Percentiles rank a stretch among this genome's conserved stretches.
phyloP scores from a whole-genome alignment of 2,113 vertebrate species.

The Cinclus mexicanus region DNA sequence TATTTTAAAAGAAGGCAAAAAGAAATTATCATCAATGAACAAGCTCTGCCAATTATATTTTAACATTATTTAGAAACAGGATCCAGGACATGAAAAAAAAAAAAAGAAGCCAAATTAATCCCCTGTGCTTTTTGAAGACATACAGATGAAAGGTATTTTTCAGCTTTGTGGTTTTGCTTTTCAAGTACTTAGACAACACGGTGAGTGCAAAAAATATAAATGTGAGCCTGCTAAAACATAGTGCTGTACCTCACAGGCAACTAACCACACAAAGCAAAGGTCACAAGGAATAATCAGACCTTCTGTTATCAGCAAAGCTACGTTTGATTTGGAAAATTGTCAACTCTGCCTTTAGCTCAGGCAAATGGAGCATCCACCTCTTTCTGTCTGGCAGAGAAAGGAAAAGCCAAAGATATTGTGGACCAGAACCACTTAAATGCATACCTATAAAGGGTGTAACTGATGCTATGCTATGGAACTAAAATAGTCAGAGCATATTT shows the following conservation, averaged over 20 bases:
- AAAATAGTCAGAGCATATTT: constrained; percentile 50
- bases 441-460: constrained; percentile 52
- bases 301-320: constrained; percentile 60
- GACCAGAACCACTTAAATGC: constrained; percentile 36
- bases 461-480: constrained; percentile 55
- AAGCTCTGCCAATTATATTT: background rate
- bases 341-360: constrained; percentile 43
- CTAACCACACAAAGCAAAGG: constrained; percentile 53
- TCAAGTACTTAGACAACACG: background rate
- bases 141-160: background rate
- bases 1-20: constrained; percentile 6
- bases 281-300: constrained; percentile 53
- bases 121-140: constrained; percentile 11
- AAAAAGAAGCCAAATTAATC: constrained; percentile 36
- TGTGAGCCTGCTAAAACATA: background rate
- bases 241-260: background rate
- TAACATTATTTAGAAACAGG: constrained; percentile 3
- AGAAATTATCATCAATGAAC: background rate
- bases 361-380: constrained; percentile 29
- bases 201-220: background rate
- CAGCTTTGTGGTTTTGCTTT: constrained; percentile 20
- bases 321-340: constrained; percentile 52
- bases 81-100: background rate
- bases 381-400: constrained; percentile 2
- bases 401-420: constrained; percentile 8